Base-by-base conservation (phyloP, 2,888 invertebrate genomes). In the Diadegma fenestrale region DNA sequence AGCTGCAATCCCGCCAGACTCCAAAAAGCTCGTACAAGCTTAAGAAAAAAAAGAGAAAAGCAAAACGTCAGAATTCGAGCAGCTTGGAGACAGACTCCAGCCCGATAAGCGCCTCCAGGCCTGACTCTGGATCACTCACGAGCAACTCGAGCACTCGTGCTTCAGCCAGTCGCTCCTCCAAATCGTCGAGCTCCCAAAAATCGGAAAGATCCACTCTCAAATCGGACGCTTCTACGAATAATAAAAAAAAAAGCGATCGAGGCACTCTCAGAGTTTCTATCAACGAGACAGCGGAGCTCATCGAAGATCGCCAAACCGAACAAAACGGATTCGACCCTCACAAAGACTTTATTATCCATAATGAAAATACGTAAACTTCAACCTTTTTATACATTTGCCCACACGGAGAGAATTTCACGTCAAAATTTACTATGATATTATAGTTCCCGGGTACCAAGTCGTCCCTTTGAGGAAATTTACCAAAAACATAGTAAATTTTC, bases 211-310 rank as follows among this genome's bases (percentile, higher is more conserved):
- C 89, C 5, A 79, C 83, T 14, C 61, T 41, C 5, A 91, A 92
- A 81, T 91, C 89, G 63, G 89, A 87, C 37, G 87, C 84, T 45
- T 89, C 89, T 10, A 91, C 58, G 41, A 41, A 48, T 19, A 94
- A 93, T 84, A 94, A 93, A 84, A 93, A 93, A 48, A 94, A 90
- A 81, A 83, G 64, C n/a, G 92, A 93, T 66, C 90, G 92, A 1
- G 91, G 93, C 1, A 90, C 92, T 2, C 89, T 94, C 10, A 93
- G 93, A 61, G 94, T 94, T 63, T 94, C 94, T 71, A 95, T 94
- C 84, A 95, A 95, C 82, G 94, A 95, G 84, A 94, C 92, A 1
- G 94, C 94, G 7, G 91, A 94, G 80, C 87, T 94, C 8, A 94
- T 94, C 80, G 94, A 94, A 72, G 92, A 94, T 78, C 72, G 82